phyloP scores from a whole-genome alignment of 2,113 vertebrate genomes.

The Sceloporus undulatus region DNA sequence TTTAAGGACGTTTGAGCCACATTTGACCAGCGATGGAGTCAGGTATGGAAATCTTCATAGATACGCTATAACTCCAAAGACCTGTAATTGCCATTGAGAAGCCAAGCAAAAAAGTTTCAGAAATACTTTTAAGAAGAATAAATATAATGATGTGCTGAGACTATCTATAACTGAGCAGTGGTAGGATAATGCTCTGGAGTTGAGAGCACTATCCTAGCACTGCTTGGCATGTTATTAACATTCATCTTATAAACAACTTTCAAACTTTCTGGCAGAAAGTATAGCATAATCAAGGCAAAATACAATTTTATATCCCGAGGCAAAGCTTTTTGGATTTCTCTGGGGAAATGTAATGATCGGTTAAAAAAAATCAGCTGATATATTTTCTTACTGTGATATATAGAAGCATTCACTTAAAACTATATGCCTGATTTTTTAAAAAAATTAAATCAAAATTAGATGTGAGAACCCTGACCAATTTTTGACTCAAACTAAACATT shows the following conservation, averaged over 20 bases:
- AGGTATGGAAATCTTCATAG: too few relatives aligned
- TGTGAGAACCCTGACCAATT: slow-evolving; percentile 8
- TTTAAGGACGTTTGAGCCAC: too few relatives aligned
- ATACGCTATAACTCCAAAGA: slow-evolving; percentile 41
- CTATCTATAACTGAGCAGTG: not conserved
- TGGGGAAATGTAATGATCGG: slow-evolving; percentile 17
- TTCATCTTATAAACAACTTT: not conserved
- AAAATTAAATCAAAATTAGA: not conserved
- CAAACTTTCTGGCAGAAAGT: not conserved
- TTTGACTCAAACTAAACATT: slow-evolving; percentile 38
- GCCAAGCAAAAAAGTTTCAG: not conserved
- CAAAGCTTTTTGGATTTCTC: slow-evolving; percentile 26
- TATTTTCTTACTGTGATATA: slow-evolving; percentile 20
- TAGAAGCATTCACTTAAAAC: not conserved
- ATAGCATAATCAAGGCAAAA: not conserved
- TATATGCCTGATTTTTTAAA: slow-evolving; percentile 36
- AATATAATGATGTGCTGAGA: not conserved
- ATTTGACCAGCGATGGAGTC: too few relatives aligned
- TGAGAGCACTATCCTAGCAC: not conserved
- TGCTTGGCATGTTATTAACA: not conserved
- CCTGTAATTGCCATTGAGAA: slow-evolving; percentile 45
- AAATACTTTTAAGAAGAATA: not conserved
- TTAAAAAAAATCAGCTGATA: slow-evolving; percentile 10
- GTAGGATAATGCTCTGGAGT: not conserved
- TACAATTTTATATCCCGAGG: not conserved